Base-by-base conservation (phyloP, 2,888 invertebrate genomes). In the Lottia scabra region DNA sequence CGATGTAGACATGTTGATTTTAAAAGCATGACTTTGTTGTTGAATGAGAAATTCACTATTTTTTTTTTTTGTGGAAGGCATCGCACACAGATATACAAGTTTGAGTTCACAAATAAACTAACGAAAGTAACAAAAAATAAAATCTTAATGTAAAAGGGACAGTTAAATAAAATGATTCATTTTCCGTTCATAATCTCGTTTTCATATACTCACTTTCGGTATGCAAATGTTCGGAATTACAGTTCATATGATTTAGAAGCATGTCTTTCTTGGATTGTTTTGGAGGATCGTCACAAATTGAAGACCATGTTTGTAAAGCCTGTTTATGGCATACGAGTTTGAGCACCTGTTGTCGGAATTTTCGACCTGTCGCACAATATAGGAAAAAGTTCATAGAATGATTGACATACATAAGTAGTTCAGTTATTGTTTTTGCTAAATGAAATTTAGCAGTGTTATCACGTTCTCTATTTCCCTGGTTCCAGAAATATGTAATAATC, bases 331-430 rank as follows among this genome's bases (percentile, higher is more conserved):
- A 82, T n/a, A 78, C 64, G 71, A 82, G 71, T 12, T 76, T 64
- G 6, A 71, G 63, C 16, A 83, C 73, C 65, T 83, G 81, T 12
- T 75, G 76, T 12, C 85, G 63, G 68, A 85, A 85, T 70, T 84
- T 85, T 65, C 82, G 76, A 13, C 85, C 85, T 15, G 83, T 83
- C 1, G 85, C 84, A 72, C 85, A 85, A 65, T 85, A 85, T 5
- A 85, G 77, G 65, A 83, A 84, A 72, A 87, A 87, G 75, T 87
- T 87, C 46, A 86, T 82, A 19, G 84, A 84, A 72, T 87, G 87
- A 73, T 87, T 87, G 1, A 84, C 75, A 73, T 87, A 87, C 87
- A 87, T 87, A 6, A 87, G 78, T 16, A 87, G 77, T 69, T 87
- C 84, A 0, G 85, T 82, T 38, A 87, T 78, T 0, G 85, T 85